These are phyloP conservation scores for Xenus cinereus DNA, from an alignment of 2,113 vertebrate species.

Conservation along the genomic window DNA sequence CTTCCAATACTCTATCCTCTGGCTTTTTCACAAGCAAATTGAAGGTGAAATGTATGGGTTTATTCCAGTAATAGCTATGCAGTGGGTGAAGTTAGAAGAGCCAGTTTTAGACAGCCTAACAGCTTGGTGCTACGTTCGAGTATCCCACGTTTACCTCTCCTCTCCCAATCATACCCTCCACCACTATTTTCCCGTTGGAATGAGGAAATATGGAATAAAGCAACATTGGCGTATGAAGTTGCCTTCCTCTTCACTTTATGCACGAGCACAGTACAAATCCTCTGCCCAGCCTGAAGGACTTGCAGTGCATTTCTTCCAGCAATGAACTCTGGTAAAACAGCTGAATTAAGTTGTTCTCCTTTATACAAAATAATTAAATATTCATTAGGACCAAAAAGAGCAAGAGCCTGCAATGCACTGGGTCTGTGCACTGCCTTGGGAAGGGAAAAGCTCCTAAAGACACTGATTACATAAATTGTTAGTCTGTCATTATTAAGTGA, in stretches of 20 bases:
- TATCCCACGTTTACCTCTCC: neutral
- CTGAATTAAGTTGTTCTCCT: neutral
- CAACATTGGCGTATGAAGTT: neutral
- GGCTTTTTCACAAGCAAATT: neutral
- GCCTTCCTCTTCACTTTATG: neutral
- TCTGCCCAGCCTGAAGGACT: neutral
- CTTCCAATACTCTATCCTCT: neutral
- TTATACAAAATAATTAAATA: neutral
- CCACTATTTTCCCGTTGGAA: neutral
- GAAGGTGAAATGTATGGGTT: neutral
- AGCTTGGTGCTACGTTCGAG: neutral
- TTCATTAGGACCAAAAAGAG: neutral
- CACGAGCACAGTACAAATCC: neutral
- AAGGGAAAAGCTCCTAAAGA: neutral
- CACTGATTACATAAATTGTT: neutral
- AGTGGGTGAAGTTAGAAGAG: neutral
- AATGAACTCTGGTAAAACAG: neutral
- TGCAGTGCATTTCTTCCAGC: neutral
- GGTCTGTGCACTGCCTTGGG: neutral
- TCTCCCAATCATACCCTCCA: neutral
- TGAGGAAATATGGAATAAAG: neutral
- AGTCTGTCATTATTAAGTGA: neutral
- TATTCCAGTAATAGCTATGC: neutral
- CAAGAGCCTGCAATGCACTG: neutral
- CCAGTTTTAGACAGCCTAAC: neutral